These are phyloP conservation scores for Chiloscyllium plagiosum DNA, from an alignment of 2,113 vertebrate genomes.

Conservation along the genomic window DNA sequence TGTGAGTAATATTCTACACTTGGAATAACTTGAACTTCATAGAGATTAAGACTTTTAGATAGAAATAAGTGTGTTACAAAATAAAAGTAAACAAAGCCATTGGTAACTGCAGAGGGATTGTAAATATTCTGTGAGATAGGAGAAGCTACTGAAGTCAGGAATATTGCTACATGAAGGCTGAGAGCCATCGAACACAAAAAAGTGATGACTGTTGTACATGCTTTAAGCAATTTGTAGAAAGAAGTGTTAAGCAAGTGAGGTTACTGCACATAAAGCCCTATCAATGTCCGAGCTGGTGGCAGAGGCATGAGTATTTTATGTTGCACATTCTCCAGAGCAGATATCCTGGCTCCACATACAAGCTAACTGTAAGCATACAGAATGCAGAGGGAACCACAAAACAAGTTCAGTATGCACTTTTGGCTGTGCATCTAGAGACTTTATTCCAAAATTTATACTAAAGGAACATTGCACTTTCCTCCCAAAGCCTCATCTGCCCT, in stretches of 20 bases:
- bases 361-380: neutral
- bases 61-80: neutral
- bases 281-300: neutral
- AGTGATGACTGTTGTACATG: neutral
- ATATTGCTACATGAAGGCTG: neutral
- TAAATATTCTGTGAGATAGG: neutral
- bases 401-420: neutral
- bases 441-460: neutral
- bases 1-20: neutral
- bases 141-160: neutral
- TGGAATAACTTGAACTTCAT: neutral
- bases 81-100: neutral
- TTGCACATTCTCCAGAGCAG: neutral
- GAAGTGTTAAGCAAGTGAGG: neutral
- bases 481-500: neutral
- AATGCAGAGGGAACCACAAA: neutral
- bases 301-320: neutral
- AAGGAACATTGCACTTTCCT: too few species aligned
- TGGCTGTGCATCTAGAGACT: neutral
- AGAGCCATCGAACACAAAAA: neutral
- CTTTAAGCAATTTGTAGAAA: neutral
- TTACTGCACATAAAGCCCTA: neutral
- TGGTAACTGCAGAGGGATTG: neutral
- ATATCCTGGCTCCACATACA: neutral
- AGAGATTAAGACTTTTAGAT: neutral